A percentile compares a stretch with the other conserved stretches of the same genome.
Conservation (phyloP, 2,797 vertebrate genomes). For the Ceyx erithaca region DNA sequence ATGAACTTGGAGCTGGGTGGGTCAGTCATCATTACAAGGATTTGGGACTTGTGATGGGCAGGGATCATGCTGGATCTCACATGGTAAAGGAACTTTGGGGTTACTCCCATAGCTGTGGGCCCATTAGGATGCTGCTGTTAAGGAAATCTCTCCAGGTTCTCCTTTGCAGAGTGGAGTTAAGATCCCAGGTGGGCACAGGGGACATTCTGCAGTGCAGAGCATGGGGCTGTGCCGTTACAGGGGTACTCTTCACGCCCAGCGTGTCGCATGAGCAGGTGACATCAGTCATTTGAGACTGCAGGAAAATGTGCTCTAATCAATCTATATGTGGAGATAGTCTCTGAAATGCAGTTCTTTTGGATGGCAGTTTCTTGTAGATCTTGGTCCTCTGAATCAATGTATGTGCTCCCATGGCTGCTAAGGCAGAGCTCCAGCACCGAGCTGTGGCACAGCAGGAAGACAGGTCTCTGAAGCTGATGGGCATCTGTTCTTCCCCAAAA, state of each 20-base stretch:
- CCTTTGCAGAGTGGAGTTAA: neutral
- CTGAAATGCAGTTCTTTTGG: neutral
- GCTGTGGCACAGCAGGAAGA: neutral
- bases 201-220: neutral
- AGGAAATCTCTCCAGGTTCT: neutral
- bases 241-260: accelerated
- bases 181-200: neutral
- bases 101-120: accelerated
- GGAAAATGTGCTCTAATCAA: neutral
- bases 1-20: neutral
- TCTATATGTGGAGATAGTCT: neutral
- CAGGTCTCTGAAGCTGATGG: neutral
- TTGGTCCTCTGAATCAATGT: accelerated
- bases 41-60: neutral
- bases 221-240: neutral
- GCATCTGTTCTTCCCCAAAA: neutral
- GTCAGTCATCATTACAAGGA: neutral
- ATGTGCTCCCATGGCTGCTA: neutral
- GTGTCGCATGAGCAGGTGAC: neutral
- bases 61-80: accelerated
- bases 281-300: neutral
- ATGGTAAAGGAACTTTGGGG: neutral
- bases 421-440: accelerated
- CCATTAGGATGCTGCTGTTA: neutral
- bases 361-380: neutral